Base-by-base conservation (phyloP, 2,797 vertebrate species). In the Myiotriccus ornatus region DNA sequence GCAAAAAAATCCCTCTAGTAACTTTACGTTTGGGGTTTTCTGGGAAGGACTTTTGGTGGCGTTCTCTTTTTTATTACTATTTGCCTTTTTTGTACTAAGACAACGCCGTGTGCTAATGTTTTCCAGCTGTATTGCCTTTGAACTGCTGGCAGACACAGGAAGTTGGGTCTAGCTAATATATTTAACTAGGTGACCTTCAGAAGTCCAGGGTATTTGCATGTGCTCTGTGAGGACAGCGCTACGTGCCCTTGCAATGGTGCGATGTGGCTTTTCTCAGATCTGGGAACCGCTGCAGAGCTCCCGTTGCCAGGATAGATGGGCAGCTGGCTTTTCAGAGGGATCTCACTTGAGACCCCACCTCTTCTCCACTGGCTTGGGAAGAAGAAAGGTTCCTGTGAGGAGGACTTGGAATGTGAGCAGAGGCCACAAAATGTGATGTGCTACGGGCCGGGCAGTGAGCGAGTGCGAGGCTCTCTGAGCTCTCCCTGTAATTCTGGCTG, bases 391-490 rank as follows among this genome's bases (percentile, higher is more conserved):
- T 89, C 27, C 52, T 15, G 6, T 23, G 57, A 52, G 1, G 7
- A 75, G 24, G 28, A 39, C 22, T 34, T 35, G 27, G 39, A 62
- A 50, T 2, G 5, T 7, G 25, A 71, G 37, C 11, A 27, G 67
- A 44, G 2, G 5, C 27, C 73, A 62, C 53, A 41, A 56, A 62
- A 34, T 14, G 8, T 17, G n/a, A 67, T 1, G 3, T 2, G 22
- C 35, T 39, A 16, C 6, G 3, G 11, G 32, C 46, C 2, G 2
- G 20, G 34, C 69, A 64, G 60, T 0, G 2, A 81, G 65, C 0
- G 1, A 80, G 62, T 0, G 3, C 2, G 7, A 27, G 32, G 35
- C 39, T 76, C 44, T 63, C 30, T 13, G 23, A 79, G 71, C 30
- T 87, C 24, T 59, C 44, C 46, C 52, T 43, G 18, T 34, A 83